phyloP scores from a whole-genome alignment of 2,888 invertebrate genomes.

The Eilema sororculum region DNA sequence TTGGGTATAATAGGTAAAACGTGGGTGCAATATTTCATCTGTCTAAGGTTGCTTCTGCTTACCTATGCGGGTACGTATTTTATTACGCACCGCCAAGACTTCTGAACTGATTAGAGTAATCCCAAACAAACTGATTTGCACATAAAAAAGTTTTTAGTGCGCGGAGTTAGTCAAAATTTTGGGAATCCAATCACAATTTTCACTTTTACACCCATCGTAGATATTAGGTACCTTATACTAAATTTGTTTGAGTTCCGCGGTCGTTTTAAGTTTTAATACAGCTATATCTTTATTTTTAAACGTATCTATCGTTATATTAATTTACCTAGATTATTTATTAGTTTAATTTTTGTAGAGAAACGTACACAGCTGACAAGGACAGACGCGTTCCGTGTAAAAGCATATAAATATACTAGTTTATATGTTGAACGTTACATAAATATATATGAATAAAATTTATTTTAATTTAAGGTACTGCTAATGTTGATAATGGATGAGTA shows the following conservation, averaged over 20 bases:
- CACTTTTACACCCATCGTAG: slow-evolving; percentile 45
- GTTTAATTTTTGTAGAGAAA: slow-evolving; percentile 14
- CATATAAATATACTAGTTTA: slow-evolving; percentile 18
- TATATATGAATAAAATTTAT: background rate
- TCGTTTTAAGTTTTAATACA: slow-evolving; percentile 17
- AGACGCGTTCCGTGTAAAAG: background rate
- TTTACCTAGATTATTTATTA: slow-evolving; percentile 8
- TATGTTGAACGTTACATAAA: slow-evolving; percentile 11
- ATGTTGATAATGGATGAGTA: slow-evolving; percentile 8
- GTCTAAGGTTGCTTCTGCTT: slow-evolving; percentile 19
- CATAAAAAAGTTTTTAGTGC: slow-evolving; percentile 52
- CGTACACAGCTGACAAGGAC: slow-evolving; percentile 10
- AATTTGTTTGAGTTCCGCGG: slow-evolving; percentile 14
- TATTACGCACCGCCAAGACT: slow-evolving; percentile 36
- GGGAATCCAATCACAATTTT: slow-evolving; percentile 50
- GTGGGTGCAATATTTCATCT: slow-evolving; percentile 33
- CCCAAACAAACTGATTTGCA: slow-evolving; percentile 47
- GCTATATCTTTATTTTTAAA: slow-evolving; percentile 19
- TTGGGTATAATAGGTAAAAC: slow-evolving; percentile 23
- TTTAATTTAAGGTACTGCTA: slow-evolving; percentile 10
- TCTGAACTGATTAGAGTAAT: slow-evolving; percentile 47
- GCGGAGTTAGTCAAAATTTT: slow-evolving; percentile 45
- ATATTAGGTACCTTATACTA: slow-evolving; percentile 32
- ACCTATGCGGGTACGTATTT: slow-evolving; percentile 35
- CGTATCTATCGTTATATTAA: slow-evolving; percentile 16